phyloP scores from a whole-genome alignment of 2,113 vertebrate genomes.

The Ivindomyrus marchei region DNA sequence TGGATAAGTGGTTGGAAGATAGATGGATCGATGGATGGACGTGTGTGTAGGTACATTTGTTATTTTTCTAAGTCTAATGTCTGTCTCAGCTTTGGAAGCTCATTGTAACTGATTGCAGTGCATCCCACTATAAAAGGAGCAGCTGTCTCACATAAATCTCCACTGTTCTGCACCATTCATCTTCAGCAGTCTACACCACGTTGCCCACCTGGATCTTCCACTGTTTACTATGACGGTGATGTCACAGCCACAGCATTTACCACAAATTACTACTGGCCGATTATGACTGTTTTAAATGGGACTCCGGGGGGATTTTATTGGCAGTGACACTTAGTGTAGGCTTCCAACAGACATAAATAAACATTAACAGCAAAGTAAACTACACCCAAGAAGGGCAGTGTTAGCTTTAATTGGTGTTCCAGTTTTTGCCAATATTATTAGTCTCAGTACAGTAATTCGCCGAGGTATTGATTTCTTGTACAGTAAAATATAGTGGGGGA shows the following conservation, averaged over 20 bases:
- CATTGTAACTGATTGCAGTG: not conserved
- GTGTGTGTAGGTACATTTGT: not conserved
- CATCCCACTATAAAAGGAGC: not conserved
- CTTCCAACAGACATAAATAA: not conserved
- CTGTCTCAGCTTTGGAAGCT: not conserved
- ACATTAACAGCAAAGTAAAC: not conserved
- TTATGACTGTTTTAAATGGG: not conserved
- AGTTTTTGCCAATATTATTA: not conserved
- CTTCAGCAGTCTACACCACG: not conserved
- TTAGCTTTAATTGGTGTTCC: not conserved
- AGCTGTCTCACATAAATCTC: not conserved
- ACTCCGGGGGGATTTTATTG: not conserved
- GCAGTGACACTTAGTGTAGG: not conserved
- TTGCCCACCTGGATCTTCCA: not conserved
- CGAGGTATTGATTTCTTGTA: not conserved
- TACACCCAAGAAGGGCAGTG: not conserved
- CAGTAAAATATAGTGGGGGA: not conserved
- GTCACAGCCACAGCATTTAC: not conserved
- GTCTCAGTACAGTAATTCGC: not conserved
- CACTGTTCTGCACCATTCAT: not conserved
- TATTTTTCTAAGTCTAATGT: not conserved
- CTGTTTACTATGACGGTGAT: not conserved
- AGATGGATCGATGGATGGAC: not conserved
- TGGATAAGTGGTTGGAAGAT: not conserved
- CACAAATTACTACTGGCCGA: not conserved